Evolutionary conservation across 2,797 vertebrate genomes (phyloP), one percentile per base, ranked within the genome.

Genomic region (Enteromius radiatus): DNA sequence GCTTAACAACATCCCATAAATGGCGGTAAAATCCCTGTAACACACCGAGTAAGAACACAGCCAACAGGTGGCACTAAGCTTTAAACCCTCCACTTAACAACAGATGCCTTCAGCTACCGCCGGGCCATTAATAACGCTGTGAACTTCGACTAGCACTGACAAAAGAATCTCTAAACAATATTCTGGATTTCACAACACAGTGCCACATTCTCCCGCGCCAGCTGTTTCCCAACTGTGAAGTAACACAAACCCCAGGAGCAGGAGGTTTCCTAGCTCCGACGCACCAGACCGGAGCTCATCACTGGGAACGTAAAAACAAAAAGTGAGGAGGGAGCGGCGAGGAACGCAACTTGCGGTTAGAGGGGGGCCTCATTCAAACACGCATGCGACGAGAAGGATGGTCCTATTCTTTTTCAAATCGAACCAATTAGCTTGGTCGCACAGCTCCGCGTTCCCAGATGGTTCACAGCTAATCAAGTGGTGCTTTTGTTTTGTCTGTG

Each of bases 391-490:
- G 67, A 84, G 80, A 82, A 75, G 77, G 41, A 81, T 81, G 79
- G 56, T 56, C 68, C 71, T 82, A 85, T 85, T 84, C 85, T 87
- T 84, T 87, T 82, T 87, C 87, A 89, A 88, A 87, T 89, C 88
- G 73, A 85, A 86, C 90, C 91, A 92, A 92, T 93, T 93, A 93
- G 91, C 91, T 92, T 90, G 87, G 90, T 91, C 91, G 87, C 89
- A 87, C 85, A 82, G 84, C 88, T 88, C 87, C 61, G 80, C 87
- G 87, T 89, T 92, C 91, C 89, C 92, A 93, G 90, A 91, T 84
- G 88, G 90, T 87, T 86, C 81, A 49, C 86, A 14, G 85, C 85
- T 91, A 89, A 91, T 92, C 90, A 92, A 92, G 92, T 91, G 90
- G 65, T 82, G 87, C 91, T 90, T 93, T 92, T 93, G 91, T 93